These are phyloP conservation scores for Urocynchramus pylzowi DNA, from an alignment of 2,113 vertebrate genomes.

Conservation along the genomic window DNA sequence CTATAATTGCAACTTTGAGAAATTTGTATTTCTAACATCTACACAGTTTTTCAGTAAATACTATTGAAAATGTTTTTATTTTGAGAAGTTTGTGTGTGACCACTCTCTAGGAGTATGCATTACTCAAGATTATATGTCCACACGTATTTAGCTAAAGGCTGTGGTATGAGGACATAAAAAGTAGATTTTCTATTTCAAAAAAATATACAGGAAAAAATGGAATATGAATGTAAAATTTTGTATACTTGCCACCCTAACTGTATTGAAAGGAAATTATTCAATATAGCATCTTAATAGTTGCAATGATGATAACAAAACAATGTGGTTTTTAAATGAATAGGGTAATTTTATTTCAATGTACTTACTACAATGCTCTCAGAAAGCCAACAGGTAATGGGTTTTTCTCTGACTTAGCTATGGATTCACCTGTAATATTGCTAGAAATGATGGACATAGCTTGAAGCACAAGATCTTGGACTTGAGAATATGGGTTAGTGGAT, in stretches of 20 bases:
- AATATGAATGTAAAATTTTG: not conserved
- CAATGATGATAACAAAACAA: not conserved
- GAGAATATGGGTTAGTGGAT: not conserved
- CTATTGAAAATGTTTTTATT: not conserved
- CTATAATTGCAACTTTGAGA: not conserved
- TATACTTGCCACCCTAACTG: not conserved
- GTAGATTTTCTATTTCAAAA: not conserved
- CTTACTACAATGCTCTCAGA: not conserved
- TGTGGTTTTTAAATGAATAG: rapidly evolving
- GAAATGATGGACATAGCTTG: not conserved
- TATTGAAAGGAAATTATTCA: not conserved
- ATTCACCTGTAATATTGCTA: not conserved
- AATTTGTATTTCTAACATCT: not conserved
- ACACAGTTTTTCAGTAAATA: not conserved
- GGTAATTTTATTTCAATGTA: not conserved
- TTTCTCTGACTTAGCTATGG: not conserved
- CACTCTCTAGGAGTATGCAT: not conserved
- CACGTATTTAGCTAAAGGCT: not conserved
- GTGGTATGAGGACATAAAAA: not conserved
- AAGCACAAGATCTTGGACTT: not conserved
- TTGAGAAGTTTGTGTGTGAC: not conserved
- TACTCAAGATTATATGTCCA: not conserved
- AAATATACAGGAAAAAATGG: not conserved
- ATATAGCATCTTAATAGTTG: not conserved
- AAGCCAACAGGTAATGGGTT: not conserved